These are phyloP conservation scores for Sialis lutaria DNA, from an alignment of 2,888 invertebrate species.

Conservation along the genomic window DNA sequence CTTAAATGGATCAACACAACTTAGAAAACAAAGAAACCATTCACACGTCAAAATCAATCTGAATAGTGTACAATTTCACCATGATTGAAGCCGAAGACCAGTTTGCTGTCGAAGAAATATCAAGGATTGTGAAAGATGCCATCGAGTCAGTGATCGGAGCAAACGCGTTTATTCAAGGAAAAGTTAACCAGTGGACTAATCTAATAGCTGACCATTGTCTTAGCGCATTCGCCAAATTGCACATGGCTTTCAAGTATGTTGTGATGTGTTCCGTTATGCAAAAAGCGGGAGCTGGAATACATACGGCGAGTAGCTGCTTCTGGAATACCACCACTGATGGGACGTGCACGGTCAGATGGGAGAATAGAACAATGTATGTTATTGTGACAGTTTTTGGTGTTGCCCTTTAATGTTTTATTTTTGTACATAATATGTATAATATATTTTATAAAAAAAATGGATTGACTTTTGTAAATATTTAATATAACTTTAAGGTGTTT, in stretches of 20 bases:
- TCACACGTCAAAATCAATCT: no score
- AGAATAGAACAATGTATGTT: slow-evolving; percentile 55
- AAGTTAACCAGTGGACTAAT: slow-evolving; percentile 43
- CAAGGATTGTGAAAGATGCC: neutral
- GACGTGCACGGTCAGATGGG: slow-evolving; percentile 70
- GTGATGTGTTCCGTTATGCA: slow-evolving; percentile 72
- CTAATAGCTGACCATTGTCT: slow-evolving; percentile 60
- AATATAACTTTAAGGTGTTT: no score
- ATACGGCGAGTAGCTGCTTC: slow-evolving; percentile 67
- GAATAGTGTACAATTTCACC: no score
- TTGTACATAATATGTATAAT: no score
- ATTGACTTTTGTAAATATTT: no score
- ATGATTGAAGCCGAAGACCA: neutral
- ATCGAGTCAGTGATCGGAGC: neutral
- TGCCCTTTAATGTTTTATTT: neutral
- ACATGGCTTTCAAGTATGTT: slow-evolving; percentile 70
- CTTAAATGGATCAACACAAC: no score
- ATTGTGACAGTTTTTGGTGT: neutral
- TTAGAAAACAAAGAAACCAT: no score
- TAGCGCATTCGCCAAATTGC: slow-evolving; percentile 50
- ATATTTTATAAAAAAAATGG: no score
- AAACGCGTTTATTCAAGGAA: neutral
- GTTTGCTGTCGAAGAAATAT: neutral
- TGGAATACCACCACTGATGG: slow-evolving; percentile 73
- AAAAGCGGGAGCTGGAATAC: slow-evolving; percentile 67